Evolutionary conservation across 1,140 invertebrate species (phyloP), one percentile per base, ranked within the genome.

Genomic region (Sitophilus oryzae): DNA sequence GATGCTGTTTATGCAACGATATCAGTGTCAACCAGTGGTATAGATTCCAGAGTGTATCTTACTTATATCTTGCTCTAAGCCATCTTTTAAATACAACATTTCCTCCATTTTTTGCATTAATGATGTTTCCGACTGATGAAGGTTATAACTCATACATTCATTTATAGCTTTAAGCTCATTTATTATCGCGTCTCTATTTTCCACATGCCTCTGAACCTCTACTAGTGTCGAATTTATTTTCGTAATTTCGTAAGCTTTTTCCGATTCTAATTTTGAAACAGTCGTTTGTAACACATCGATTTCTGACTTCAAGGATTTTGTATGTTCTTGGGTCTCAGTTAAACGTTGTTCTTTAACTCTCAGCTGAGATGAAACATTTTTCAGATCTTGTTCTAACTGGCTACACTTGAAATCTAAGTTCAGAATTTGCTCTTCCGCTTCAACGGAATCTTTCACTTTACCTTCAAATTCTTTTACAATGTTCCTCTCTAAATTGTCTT

Each of bases 401-500:
- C 19, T 14, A 8, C 38, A 15, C 14, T 40, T 40, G 5, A 5
- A 14, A 30, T 19, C 16, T 22, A 16, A 9, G 22, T 22, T 22
- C 21, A 16, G 25, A 21, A 25, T 46, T 14, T 8, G 3, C 22
- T 46, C n/a, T 46, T 30, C 25, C 2, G 40, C 40, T 19, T 42
- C 40, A 11, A 42, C 16, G 10, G 40, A 46, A 46, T 46, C 16
- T 46, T 30, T 35, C 15, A 35, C 23, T 14, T 35, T 46, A n/a
- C 16, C 44, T 14, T 46, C 44, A 46, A 46, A 46, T 16, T 46
- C 44, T 11, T 9, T 30, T 3, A 35, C 22, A 6, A 34, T 2
- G 8, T 35, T 46, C 8, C 30, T 46, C 21, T 46, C 44, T 10
- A 30, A 46, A 46, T 16, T 35, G 14, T 46, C 44, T 16, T 30